Conservation (phyloP, 2,888 invertebrate species). For the Epistrophella euchroma region DNA sequence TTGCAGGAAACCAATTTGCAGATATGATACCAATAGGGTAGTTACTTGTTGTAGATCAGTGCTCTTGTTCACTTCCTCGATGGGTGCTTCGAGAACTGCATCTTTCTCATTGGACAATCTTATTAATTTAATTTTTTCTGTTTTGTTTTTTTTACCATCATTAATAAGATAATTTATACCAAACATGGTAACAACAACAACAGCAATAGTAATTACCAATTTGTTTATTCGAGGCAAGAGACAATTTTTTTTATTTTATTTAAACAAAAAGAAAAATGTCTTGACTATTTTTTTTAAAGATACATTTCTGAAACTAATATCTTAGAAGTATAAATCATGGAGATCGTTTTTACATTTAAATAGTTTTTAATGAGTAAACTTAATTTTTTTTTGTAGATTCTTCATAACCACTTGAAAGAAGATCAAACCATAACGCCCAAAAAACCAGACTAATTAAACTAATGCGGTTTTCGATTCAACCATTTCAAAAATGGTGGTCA, state of each 20-base stretch:
- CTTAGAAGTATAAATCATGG: slow-evolving; percentile 49
- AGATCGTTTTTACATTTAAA: background rate
- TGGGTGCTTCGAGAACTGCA: background rate
- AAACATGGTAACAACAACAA: slow-evolving; percentile 52
- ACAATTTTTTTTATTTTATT: slow-evolving; percentile 20
- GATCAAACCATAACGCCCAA: too few relatives aligned
- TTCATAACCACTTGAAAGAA: background rate
- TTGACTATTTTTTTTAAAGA: slow-evolving; percentile 2
- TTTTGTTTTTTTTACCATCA: slow-evolving; percentile 37
- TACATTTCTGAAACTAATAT: slow-evolving; percentile 29
- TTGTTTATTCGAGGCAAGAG: slow-evolving; percentile 1
- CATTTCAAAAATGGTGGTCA: too few relatives aligned
- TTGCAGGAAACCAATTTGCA: slow-evolving; percentile 59
- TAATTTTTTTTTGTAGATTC: background rate
- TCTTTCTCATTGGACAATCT: slow-evolving; percentile 54
- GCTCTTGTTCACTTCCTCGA: slow-evolving; percentile 4
- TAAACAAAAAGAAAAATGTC: background rate
- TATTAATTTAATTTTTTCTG: slow-evolving; percentile 53
- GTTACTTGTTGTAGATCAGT: slow-evolving; percentile 43
- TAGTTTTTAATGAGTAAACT: background rate
- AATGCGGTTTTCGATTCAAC: too few relatives aligned
- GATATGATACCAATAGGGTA: slow-evolving; percentile 57
- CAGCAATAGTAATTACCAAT: slow-evolving; percentile 10
- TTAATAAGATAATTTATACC: slow-evolving; percentile 50
- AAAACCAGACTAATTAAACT: too few relatives aligned